Conservation (phyloP, 2,888 invertebrate species). For the Cheilosia vulpina region DNA sequence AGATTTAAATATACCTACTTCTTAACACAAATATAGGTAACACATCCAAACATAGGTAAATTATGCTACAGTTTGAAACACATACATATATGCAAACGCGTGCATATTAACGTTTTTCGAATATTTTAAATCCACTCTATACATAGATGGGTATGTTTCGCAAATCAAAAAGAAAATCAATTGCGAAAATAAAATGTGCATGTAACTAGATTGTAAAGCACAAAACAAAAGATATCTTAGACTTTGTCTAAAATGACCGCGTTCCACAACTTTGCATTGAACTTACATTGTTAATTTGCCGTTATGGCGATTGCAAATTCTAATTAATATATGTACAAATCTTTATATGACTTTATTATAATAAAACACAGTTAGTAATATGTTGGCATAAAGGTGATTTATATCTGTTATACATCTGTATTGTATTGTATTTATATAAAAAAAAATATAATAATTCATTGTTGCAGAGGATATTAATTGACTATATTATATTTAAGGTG, state of each 20-base stretch:
- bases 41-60: background rate
- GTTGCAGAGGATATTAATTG: constrained; percentile 20
- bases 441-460: background rate
- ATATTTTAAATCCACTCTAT: constrained; percentile 1
- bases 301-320: constrained; percentile 7
- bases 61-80: no score
- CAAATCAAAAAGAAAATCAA: background rate
- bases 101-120: background rate
- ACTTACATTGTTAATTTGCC: constrained; percentile 7
- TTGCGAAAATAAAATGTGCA: background rate
- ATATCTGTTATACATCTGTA: background rate
- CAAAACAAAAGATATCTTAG: background rate
- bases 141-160: constrained; percentile 7
- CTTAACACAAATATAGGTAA: constrained; percentile 21
- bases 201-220: background rate
- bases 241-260: no score
- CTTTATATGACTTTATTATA: constrained; percentile 6
- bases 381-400: background rate
- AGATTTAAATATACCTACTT: constrained; percentile 9
- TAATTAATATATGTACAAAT: constrained; percentile 4
- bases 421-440: background rate
- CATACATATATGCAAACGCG: background rate
- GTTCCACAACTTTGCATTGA: background rate
- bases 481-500: constrained; percentile 36
- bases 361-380: constrained; percentile 2